A percentile compares a stretch with the other conserved stretches of the same genome.
phyloP scores from a whole-genome alignment of 2,888 invertebrate species.

The Drosophila pseudotakahashii region DNA sequence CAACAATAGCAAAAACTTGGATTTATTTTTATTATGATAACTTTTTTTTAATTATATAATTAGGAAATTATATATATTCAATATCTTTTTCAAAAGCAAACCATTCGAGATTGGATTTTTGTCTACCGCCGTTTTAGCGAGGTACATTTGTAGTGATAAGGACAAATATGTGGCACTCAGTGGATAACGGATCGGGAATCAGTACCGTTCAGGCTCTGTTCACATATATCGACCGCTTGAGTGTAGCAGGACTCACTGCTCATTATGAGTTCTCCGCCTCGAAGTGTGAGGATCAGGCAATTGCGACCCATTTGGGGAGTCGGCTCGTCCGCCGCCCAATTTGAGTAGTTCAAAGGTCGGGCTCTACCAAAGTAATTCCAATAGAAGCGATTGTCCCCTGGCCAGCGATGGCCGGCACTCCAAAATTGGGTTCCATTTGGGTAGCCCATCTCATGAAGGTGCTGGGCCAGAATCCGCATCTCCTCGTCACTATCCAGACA shows the following conservation, averaged over 20 bases:
- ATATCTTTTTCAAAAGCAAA: no score
- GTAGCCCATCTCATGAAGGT: conserved; percentile 57
- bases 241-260: conserved; percentile 61
- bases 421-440: conserved; percentile 63
- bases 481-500: conserved; percentile 64
- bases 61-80: no score
- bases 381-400: conserved; percentile 61
- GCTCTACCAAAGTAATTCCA: conserved; percentile 74
- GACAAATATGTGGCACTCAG: conserved; percentile 20
- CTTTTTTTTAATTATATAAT: no score
- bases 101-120: no score
- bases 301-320: conserved; percentile 60
- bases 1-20: no score
- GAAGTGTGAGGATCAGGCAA: conserved; percentile 61
- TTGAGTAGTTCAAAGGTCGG: conserved; percentile 61
- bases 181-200: conserved; percentile 61
- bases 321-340: conserved; percentile 61
- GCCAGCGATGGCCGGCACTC: conserved; percentile 75
- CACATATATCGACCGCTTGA: conserved; percentile 63
- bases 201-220: conserved; percentile 50
- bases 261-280: conserved; percentile 55
- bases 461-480: conserved; percentile 64
- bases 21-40: no score
- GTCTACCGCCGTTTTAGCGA: neutral
- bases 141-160: neutral